Percentiles rank a stretch among this genome's conserved stretches.
Conservation (phyloP, 1,140 invertebrate genomes). For the Protaetia brevitarsis region DNA sequence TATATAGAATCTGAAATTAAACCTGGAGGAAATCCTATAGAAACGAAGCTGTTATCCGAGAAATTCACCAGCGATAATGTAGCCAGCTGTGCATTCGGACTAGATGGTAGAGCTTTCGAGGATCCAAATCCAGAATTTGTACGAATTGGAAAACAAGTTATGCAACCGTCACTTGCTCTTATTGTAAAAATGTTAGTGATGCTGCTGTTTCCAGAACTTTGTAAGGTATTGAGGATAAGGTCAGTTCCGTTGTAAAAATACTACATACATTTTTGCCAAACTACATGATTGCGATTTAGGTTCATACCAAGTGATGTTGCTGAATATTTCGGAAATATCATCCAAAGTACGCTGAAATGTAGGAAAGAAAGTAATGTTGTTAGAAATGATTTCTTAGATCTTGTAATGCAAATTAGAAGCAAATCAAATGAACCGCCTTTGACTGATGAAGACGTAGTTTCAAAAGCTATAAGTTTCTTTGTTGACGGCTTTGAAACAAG, state of each 20-base stretch:
- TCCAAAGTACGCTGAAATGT: conserved; percentile 7
- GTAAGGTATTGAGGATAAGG: too few relatives aligned
- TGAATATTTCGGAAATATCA: conserved; percentile 17
- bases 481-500: conserved; percentile 5
- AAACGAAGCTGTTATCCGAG: conserved; percentile 48
- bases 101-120: conserved; percentile 46
- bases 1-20: conserved; percentile 32
- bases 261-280: background rate
- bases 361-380: conserved; percentile 16
- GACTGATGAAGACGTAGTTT: conserved; percentile 18
- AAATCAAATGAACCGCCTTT: background rate
- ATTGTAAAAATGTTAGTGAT: too few relatives aligned
- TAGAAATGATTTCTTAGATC: conserved; percentile 16
- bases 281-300: conserved; percentile 14
- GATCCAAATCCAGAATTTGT: conserved; percentile 50
- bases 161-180: too few relatives aligned
- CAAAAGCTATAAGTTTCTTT: conserved; percentile 4
- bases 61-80: too few relatives aligned
- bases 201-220: too few relatives aligned
- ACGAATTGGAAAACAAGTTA: too few relatives aligned
- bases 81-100: conserved; percentile 51
- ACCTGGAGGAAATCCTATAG: conserved; percentile 1
- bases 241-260: too few relatives aligned
- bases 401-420: background rate
- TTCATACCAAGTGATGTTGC: conserved; percentile 6